Base-by-base conservation (phyloP, 2,888 invertebrate genomes). In the Epinotia nisella region DNA sequence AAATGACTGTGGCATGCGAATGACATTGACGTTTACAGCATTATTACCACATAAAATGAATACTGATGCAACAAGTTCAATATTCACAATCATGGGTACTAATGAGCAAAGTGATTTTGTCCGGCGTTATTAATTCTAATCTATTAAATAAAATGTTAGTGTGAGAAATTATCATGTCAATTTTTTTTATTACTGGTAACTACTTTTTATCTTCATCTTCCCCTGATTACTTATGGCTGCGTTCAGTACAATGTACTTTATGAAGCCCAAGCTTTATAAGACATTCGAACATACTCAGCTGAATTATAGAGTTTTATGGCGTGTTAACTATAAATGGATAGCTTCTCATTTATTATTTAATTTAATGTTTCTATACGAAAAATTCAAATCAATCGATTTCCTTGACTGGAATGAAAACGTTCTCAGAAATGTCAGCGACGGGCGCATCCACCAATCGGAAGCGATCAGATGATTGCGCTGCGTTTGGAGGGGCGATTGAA, bases 391-490 rank as follows among this genome's bases (percentile, higher is more conserved):
- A 39, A 68, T 72, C 61, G 72, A 72, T 72, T 68, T 72, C 45
- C 55, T 72, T 72, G 51, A 72, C 56, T 56, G 58, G 24, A 67
- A 51, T 56, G 67, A 72, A 72, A 67, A 56, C 62, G 67, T 56
- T 29, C 67, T 68, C 35, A 39, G 24, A 72, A 72, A 62, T 72
- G 68, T 72, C 72, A 72, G 61, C 19, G 67, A 61, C 21, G 7
- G 62, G 67, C 62, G 56, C 61, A 72, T 72, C 67, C 56, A 74
- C 76, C 76, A 76, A 76, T 76, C 71, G 74, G 70, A 72, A 70
- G 64, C 69, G 58, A 75, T 75, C 76, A 75, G 76, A 77, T 78
- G 75, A 75, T 76, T 71, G 71, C 51, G 51, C 56, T 72, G 72
- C 75, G 64, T 59, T 70, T 61, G 70, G 67, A 68, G 74, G 75